Evolutionary conservation across 2,888 invertebrate genomes (phyloP).

Genomic region (Apamea epomidion): DNA sequence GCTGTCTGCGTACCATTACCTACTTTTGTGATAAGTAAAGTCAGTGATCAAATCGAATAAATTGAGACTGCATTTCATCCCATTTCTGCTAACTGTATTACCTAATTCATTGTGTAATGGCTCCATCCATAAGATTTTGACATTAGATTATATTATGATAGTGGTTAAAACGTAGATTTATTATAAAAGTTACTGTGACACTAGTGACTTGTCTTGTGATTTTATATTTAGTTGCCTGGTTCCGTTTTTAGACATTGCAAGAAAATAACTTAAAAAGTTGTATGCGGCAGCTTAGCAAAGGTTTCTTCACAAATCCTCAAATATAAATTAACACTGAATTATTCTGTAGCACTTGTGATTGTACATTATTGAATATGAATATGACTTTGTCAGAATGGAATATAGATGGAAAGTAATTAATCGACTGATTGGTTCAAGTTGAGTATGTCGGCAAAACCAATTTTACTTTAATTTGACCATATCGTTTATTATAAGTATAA

Average conservation of each 20-base stretch:
- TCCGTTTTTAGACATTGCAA: slow-evolving; percentile 54
- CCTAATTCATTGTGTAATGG: slow-evolving; percentile 78
- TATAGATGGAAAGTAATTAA: slow-evolving; percentile 4
- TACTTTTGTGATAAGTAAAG: slow-evolving; percentile 77
- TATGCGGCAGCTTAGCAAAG: slow-evolving; percentile 24
- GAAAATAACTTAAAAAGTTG: slow-evolving; percentile 48
- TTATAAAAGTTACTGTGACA: slow-evolving; percentile 72
- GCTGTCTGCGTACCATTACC: slow-evolving; percentile 55
- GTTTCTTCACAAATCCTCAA: slow-evolving; percentile 27
- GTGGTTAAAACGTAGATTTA: slow-evolving; percentile 75
- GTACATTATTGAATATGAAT: slow-evolving; percentile 21
- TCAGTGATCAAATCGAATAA: slow-evolving; percentile 84
- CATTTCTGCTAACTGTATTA: slow-evolving; percentile 77
- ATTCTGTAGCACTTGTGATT: slow-evolving; percentile 60
- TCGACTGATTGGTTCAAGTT: slow-evolving; percentile 8
- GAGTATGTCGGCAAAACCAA: slow-evolving; percentile 17
- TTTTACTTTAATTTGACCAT: slow-evolving; percentile 60
- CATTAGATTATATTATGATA: slow-evolving; percentile 75
- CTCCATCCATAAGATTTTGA: slow-evolving; percentile 85
- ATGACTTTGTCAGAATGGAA: slow-evolving; percentile 12
- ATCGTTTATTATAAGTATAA: slow-evolving; percentile 56
- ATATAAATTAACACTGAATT: slow-evolving; percentile 20
- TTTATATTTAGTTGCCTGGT: slow-evolving; percentile 70
- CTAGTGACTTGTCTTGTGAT: slow-evolving; percentile 75
- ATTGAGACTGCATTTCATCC: slow-evolving; percentile 80